Percentiles rank a stretch among this genome's conserved stretches.
Evolutionary conservation across 2,888 invertebrate species (phyloP).

Genomic region (Leptinotarsa juncta): DNA sequence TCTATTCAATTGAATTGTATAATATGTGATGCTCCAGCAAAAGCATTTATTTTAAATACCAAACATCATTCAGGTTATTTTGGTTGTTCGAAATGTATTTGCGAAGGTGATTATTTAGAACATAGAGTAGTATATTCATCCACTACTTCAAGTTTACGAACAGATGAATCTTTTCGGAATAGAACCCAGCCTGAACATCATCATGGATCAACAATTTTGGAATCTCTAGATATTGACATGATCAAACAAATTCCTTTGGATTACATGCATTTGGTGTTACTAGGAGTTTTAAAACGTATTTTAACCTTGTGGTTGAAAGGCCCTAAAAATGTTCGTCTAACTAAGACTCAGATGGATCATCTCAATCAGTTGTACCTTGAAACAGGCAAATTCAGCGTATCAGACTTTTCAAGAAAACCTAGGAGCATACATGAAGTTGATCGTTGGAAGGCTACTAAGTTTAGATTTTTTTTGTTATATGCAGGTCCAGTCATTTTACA

Average conservation of each 20-base stretch:
- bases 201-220: slow-evolving; percentile 20
- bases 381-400: slow-evolving; percentile 20
- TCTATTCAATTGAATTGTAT: slow-evolving; percentile 22
- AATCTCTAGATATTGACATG: slow-evolving; percentile 20
- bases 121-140: slow-evolving; percentile 22
- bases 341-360: slow-evolving; percentile 25
- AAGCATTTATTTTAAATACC: slow-evolving; percentile 22
- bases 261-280: slow-evolving; percentile 18
- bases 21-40: slow-evolving; percentile 23
- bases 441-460: slow-evolving; percentile 22
- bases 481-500: slow-evolving; percentile 24
- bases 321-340: slow-evolving; percentile 18
- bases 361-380: slow-evolving; percentile 22
- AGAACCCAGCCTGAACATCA: slow-evolving; percentile 28
- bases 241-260: slow-evolving; percentile 15
- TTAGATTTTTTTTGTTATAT: slow-evolving; percentile 5
- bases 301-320: slow-evolving; percentile 28
- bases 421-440: slow-evolving; percentile 25
- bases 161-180: slow-evolving; percentile 27
- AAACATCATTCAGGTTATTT: slow-evolving; percentile 23
- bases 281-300: slow-evolving; percentile 28
- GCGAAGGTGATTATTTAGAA: slow-evolving; percentile 27
- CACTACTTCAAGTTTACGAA: slow-evolving; percentile 25
- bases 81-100: slow-evolving; percentile 24
- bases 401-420: slow-evolving; percentile 25